A percentile compares a stretch with the other conserved stretches of the same genome.
phyloP scores from a whole-genome alignment of 2,888 invertebrate species.

The Agriopis aurantiaria region DNA sequence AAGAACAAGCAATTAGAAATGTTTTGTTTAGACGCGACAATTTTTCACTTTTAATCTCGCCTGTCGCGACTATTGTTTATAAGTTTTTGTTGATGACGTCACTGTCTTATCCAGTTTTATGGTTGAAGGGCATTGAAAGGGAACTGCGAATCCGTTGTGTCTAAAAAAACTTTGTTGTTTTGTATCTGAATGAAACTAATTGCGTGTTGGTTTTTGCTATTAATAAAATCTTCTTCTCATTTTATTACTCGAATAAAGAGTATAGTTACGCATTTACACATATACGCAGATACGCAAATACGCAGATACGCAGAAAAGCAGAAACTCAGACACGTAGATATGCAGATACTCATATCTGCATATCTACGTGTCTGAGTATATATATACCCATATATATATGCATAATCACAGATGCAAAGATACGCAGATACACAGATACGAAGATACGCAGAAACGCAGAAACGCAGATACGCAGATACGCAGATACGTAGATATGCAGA shows the following conservation, averaged over 20 bases:
- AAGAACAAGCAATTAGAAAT: slow-evolving; percentile 67
- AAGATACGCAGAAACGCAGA: no score
- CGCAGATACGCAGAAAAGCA: no score
- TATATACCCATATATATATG: no score
- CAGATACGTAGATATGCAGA: no score
- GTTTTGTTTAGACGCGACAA: slow-evolving; percentile 67
- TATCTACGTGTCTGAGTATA: no score
- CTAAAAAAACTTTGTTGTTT: slow-evolving; percentile 17
- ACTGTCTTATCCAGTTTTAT: slow-evolving; percentile 58
- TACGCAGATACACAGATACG: no score
- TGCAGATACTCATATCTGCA: no score
- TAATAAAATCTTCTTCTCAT: not conserved
- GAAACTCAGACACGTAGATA: no score
- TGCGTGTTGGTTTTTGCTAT: not conserved
- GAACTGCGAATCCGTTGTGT: slow-evolving; percentile 28
- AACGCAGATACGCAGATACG: no score
- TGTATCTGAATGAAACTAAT: not conserved
- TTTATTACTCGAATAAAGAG: not conserved
- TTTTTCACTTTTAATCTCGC: slow-evolving; percentile 70
- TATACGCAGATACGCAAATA: no score
- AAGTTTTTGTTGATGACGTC: slow-evolving; percentile 57
- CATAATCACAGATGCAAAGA: no score
- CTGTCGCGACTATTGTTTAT: slow-evolving; percentile 58
- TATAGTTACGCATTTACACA: no score
- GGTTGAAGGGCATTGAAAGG: slow-evolving; percentile 50